Percentiles rank a stretch among this genome's conserved stretches.
These are phyloP conservation scores for Merops nubicus DNA, from an alignment of 2,113 vertebrate genomes.

Conservation along the genomic window DNA sequence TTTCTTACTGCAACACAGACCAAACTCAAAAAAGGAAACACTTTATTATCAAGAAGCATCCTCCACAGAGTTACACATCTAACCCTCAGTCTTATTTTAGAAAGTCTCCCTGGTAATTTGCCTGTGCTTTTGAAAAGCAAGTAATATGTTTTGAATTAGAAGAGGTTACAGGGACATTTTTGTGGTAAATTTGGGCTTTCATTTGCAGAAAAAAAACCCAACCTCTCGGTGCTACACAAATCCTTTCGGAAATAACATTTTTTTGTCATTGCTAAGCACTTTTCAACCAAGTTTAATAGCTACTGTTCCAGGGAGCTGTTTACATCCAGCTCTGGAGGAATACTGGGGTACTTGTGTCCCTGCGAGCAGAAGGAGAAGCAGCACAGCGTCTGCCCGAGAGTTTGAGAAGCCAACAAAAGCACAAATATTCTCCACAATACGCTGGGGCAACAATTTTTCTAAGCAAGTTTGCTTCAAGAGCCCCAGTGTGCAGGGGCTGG, in stretches of 20 bases:
- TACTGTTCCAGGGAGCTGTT: conserved; percentile 54
- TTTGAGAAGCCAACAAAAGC: not conserved
- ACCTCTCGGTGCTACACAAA: not conserved
- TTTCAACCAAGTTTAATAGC: conserved; percentile 49
- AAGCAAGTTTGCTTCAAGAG: not conserved
- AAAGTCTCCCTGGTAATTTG: conserved; percentile 73
- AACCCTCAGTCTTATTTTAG: conserved; percentile 78
- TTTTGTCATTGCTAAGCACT: conserved; percentile 70
- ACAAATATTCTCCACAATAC: not conserved
- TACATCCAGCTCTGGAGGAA: not conserved
- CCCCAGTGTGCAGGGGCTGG: not conserved
- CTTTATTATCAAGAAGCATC: conserved; percentile 50
- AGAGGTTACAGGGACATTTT: conserved; percentile 87
- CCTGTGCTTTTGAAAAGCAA: conserved; percentile 80
- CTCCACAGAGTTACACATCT: conserved; percentile 74
- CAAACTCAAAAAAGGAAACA: not conserved
- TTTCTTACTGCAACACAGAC: not conserved
- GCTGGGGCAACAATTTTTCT: not conserved
- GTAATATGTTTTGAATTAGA: conserved; percentile 90
- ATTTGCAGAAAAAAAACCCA: conserved; percentile 57
- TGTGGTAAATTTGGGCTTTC: conserved; percentile 85
- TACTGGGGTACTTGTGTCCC: not conserved
- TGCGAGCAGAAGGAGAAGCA: not conserved
- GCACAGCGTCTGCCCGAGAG: rapidly evolving
- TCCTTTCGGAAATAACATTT: conserved; percentile 62